Base-by-base conservation (phyloP, 2,888 invertebrate species). In the Protodeltote pygarga region DNA sequence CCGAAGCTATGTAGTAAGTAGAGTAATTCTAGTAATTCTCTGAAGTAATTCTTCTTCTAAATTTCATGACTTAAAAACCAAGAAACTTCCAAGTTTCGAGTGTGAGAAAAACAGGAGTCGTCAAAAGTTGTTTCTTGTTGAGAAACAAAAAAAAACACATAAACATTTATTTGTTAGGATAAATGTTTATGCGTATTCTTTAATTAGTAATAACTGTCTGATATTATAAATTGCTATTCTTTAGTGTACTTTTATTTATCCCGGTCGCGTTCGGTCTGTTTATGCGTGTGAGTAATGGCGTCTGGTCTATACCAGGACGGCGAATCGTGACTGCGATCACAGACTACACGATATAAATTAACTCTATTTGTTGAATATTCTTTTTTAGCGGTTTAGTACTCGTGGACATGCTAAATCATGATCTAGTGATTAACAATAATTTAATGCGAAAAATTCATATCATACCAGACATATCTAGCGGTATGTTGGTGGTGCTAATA, bases 281-380 rank as follows among this genome's bases (percentile, higher is more conserved):
- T 71, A 73, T 68, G 67, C 67, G 77, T 77, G 73, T 82, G 79
- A 85, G 78, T 85, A 81, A 85, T 83, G 71, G 72, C 65, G 70
- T 53, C 48, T 63, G 53, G 34, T 69, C 72, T 67, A 73, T n/a
- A n/a, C n/a, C n/a, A n/a, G n/a, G n/a, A n/a, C n/a, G 65, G 64
- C 59, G 57, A 71, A 65, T 82, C 79, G 84, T 83, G 84, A 83
- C 83, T 72, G 72, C 62, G 65, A 74, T 65, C 77, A 69, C 73
- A 72, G 73, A 75, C 71, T 73, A 63, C 73, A 66, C 73, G 70
- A 73, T 75, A 72, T 70, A 67, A 73, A 75, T 73, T 69, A 70
- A 40, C 72, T 69, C 55, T 63, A 58, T 69, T 64, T 65, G 46
- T 60, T 59, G 45, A 58, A 50, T 34, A 34, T 35, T 53, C 41